These are phyloP conservation scores for Larimichthys polyactis DNA, from an alignment of 2,113 vertebrate species.

Conservation along the genomic window DNA sequence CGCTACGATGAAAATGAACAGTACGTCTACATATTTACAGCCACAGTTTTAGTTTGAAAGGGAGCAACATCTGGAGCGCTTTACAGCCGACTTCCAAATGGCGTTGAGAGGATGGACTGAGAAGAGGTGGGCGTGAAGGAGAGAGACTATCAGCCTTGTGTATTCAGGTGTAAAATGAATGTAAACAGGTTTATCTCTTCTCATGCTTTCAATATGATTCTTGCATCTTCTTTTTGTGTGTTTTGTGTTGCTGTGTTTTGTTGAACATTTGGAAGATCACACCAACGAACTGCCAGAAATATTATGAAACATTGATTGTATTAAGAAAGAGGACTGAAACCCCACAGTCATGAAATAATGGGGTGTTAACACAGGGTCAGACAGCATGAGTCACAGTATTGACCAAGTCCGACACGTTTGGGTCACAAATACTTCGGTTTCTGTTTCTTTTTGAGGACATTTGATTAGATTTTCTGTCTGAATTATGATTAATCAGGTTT, in stretches of 20 bases:
- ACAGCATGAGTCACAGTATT: conserved; percentile 12
- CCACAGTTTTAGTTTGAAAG: conserved; percentile 21
- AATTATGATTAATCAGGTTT: neutral
- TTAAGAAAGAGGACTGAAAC: neutral
- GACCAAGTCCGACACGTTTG: conserved; percentile 48
- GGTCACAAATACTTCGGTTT: conserved; percentile 8
- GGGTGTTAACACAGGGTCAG: neutral
- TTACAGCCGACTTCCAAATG: conserved; percentile 8
- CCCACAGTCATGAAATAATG: neutral
- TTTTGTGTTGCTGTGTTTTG: conserved; percentile 59
- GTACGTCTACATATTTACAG: conserved; percentile 4
- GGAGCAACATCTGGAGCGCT: conserved; percentile 13
- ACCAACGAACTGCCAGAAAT: neutral
- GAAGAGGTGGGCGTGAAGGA: neutral
- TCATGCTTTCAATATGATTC: conserved; percentile 10
- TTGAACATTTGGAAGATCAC: conserved; percentile 26
- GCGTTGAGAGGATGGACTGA: conserved; percentile 17
- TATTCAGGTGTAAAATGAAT: conserved; percentile 39
- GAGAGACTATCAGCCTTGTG: neutral
- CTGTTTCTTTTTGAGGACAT: neutral
- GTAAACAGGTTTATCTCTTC: conserved; percentile 28
- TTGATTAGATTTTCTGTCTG: neutral
- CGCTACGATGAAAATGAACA: neutral
- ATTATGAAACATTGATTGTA: conserved; percentile 7
- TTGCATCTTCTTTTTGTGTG: neutral